These are phyloP conservation scores for Drosophila basisetae DNA, from an alignment of 2,888 invertebrate species.

Conservation along the genomic window DNA sequence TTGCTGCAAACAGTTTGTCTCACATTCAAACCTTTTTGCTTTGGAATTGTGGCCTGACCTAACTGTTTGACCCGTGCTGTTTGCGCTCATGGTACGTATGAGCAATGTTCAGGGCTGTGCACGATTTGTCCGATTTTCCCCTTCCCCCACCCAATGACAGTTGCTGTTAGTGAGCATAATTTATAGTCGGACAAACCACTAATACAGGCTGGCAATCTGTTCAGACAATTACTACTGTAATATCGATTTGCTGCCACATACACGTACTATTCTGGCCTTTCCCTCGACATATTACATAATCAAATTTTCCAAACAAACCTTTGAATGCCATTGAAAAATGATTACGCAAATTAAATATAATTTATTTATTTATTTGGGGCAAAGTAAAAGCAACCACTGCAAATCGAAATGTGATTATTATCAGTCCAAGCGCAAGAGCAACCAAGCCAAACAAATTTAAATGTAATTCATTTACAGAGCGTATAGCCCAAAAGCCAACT, in stretches of 20 bases:
- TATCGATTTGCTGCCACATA: slow-evolving; percentile 23
- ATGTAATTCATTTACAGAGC: slow-evolving; percentile 64
- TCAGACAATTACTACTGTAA: slow-evolving; percentile 24
- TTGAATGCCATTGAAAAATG: slow-evolving; percentile 67
- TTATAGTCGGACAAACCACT: slow-evolving; percentile 26
- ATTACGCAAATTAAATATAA: slow-evolving; percentile 77
- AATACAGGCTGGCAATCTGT: slow-evolving; percentile 29
- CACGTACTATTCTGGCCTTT: slow-evolving; percentile 34
- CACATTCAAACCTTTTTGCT: slow-evolving; percentile 40
- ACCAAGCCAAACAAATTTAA: slow-evolving; percentile 67
- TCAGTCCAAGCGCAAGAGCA: slow-evolving; percentile 60
- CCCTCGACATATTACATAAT: slow-evolving; percentile 45
- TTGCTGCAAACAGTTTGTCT: slow-evolving; percentile 56
- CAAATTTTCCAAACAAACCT: slow-evolving; percentile 36
- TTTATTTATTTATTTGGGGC: slow-evolving; percentile 58
- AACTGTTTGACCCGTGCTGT: slow-evolving; percentile 56
- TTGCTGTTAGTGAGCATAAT: slow-evolving; percentile 40
- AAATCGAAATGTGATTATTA: slow-evolving; percentile 65
- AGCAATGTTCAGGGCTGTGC: slow-evolving; percentile 43
- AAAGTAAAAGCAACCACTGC: slow-evolving; percentile 60
- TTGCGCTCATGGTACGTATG: slow-evolving; percentile 57
- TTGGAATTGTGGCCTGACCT: slow-evolving; percentile 42
- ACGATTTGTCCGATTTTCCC: slow-evolving; percentile 60
- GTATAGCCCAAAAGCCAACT: slow-evolving; percentile 34
- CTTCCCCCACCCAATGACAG: slow-evolving; percentile 17